Base-by-base conservation (phyloP, 1,140 invertebrate species). In the Dinoponera quadriceps region DNA sequence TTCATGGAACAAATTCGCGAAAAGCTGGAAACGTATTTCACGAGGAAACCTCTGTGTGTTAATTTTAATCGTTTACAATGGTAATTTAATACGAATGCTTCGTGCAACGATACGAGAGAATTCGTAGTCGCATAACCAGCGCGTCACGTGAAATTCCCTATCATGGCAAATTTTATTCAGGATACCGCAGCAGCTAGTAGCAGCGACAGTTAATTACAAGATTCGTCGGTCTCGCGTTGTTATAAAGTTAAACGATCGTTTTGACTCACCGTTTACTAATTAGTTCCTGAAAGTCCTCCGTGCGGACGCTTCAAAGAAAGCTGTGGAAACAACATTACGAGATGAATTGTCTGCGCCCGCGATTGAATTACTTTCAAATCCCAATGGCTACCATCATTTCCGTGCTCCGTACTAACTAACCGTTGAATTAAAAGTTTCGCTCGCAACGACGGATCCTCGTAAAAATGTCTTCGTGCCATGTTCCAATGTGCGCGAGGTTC, bases 241-340 rank as follows among this genome's bases (percentile, higher is more conserved):
- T 82, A 82, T 22, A 82, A 82, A 82, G 78, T 82, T 82, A 82
- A 82, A 74, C 48, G 78, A 82, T 82, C 69, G 48, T 82, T 82
- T 82, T 82, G 78, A 82, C 57, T 82, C 78, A 29, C 48, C 66
- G 69, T 82, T 82, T 82, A 74, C 78, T 62, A 82, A 82, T 82
- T 82, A 82, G 68, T 82, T 82, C 49, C 69, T 82, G 44, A 82
- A 82, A 72, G 78, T 74, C 78, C 75, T 80, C 51, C 65, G 65
- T 57, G 75, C 69, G 48, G 69, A 60, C 27, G 48, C 29, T 73
- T 82, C 78, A 82, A 82, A 82, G 78, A 82, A 82, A 74, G n/a
- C 69, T 63, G 69, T 48, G 54, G 71, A 82, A 82, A 82, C 71
- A 74, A 54, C 78, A 82, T 82, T 73, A 82, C 69, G 59, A 18